These are phyloP conservation scores for Colletes collaris DNA, from an alignment of 2,888 invertebrate genomes.

Conservation along the genomic window DNA sequence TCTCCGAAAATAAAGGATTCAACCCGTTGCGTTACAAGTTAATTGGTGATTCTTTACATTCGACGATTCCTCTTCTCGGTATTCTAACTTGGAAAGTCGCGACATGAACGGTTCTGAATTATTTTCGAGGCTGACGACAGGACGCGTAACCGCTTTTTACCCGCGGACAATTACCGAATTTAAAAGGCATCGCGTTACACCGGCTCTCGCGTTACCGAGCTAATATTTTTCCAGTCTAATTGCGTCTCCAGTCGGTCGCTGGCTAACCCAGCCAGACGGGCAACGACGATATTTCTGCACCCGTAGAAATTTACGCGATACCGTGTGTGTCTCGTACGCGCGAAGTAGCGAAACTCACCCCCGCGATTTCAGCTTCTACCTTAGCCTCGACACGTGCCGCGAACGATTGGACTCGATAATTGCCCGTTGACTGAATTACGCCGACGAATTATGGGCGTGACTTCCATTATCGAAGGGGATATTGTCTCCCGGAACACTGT, in stretches of 20 bases:
- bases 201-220: constrained; percentile 64
- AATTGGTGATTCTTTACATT: no score
- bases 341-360: constrained; percentile 11
- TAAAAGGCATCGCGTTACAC: constrained; percentile 70
- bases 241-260: constrained; percentile 44
- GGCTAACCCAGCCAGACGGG: constrained; percentile 3
- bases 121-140: constrained; percentile 33
- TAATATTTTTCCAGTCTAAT: constrained; percentile 70
- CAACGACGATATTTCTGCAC: constrained; percentile 44
- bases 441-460: constrained; percentile 30
- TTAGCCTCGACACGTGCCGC: constrained; percentile 1
- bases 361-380: background rate
- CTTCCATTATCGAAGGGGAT: constrained; percentile 30
- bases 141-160: constrained; percentile 51
- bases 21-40: no score
- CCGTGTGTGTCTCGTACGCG: constrained; percentile 2
- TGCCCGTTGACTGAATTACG: constrained; percentile 38
- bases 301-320: constrained; percentile 48
- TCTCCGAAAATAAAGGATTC: no score
- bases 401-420: constrained; percentile 41
- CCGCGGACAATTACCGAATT: constrained; percentile 68
- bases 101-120: background rate
- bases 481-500: background rate
- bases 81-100: background rate
- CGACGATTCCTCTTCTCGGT: no score